Evolutionary conservation across 2,888 invertebrate species (phyloP).

Genomic region (Camptogramma bilineatum): DNA sequence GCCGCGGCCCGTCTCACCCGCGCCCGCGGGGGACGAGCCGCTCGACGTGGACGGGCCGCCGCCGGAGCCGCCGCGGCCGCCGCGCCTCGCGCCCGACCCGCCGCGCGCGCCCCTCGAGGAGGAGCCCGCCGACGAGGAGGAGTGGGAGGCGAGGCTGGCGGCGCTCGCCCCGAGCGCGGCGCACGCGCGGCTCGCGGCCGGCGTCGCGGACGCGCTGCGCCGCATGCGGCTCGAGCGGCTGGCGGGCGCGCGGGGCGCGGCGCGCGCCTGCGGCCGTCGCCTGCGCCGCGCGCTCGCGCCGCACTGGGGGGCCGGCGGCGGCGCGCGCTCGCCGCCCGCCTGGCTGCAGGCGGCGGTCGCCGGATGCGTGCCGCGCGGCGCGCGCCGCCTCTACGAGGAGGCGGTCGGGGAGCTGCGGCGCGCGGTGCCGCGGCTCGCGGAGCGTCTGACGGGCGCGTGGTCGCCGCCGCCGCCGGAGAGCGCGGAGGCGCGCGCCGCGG

Average conservation of each 20-base stretch:
- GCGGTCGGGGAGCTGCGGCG: constrained; percentile 56
- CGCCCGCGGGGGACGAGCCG: constrained; percentile 22
- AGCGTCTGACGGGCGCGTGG: constrained; percentile 48
- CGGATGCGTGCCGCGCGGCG: constrained; percentile 50
- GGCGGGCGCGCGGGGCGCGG: constrained; percentile 37
- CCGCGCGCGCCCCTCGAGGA: constrained; percentile 33
- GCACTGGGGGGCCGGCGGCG: constrained; percentile 36
- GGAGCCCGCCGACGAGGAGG: constrained; percentile 44
- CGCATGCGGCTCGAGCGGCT: constrained; percentile 58
- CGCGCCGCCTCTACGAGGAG: constrained; percentile 56
- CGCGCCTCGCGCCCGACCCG: constrained; percentile 31
- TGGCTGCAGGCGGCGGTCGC: constrained; percentile 60
- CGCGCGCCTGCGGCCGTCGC: constrained; percentile 54
- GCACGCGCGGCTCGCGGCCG: constrained; percentile 58
- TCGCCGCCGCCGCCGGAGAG: constrained; percentile 31
- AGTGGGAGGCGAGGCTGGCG: constrained; percentile 58
- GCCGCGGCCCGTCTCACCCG: constrained; percentile 38
- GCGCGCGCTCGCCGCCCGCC: constrained; percentile 42
- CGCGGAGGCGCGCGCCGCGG: constrained; percentile 19
- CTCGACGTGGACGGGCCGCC: constrained; percentile 33
- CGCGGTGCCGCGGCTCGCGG: constrained; percentile 56
- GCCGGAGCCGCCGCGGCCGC: constrained; percentile 24
- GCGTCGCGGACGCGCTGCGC: constrained; percentile 51
- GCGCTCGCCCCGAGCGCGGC: constrained; percentile 56
- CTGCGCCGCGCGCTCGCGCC: constrained; percentile 48